Evolutionary conservation across 2,888 invertebrate species (phyloP).

Genomic region (Brenthis daphne): DNA sequence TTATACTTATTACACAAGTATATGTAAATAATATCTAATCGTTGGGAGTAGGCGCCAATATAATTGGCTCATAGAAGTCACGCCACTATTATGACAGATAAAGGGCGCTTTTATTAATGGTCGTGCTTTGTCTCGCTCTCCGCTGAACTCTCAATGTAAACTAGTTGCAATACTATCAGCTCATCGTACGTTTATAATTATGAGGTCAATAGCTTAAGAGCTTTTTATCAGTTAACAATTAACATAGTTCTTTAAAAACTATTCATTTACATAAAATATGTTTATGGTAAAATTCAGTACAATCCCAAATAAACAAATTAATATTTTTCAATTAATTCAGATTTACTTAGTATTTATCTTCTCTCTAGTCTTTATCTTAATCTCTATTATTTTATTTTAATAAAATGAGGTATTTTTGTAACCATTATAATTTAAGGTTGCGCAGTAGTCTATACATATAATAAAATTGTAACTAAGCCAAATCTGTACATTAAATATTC

Average conservation of each 20-base stretch:
- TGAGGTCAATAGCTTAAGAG: slow-evolving; percentile 13
- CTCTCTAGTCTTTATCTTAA: no score
- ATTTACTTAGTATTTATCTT: no score
- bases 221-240: slow-evolving; percentile 1
- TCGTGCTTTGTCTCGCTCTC: slow-evolving; percentile 14
- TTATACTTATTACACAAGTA: background rate
- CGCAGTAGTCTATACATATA: no score
- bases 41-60: slow-evolving; percentile 48
- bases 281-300: no score
- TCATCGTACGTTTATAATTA: slow-evolving; percentile 20
- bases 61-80: slow-evolving; percentile 72
- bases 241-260: background rate
- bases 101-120: slow-evolving; percentile 52
- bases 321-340: no score
- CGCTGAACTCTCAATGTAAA: slow-evolving; percentile 4
- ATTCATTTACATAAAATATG: no score
- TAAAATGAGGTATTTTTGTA: no score
- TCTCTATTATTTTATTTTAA: no score
- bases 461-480: no score
- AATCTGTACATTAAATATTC: no score
- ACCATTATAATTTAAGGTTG: no score
- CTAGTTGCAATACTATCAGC: slow-evolving; percentile 18
- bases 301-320: no score
- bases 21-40: slow-evolving; percentile 62
- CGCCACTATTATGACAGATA: slow-evolving; percentile 69